Conservation (phyloP, 2,113 vertebrate genomes). For the Ursus arctos region DNA sequence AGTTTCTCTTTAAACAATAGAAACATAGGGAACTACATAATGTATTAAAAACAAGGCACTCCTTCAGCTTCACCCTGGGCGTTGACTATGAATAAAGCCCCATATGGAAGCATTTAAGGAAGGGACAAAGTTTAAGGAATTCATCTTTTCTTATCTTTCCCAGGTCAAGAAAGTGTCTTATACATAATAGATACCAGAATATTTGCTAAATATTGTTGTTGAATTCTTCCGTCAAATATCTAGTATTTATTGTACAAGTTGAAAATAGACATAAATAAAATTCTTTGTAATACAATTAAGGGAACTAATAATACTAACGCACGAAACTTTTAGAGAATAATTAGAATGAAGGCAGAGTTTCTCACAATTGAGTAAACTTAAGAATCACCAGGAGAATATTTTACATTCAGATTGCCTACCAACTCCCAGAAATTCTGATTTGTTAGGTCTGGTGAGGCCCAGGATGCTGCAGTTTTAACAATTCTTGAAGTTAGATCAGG, state of each 20-base stretch:
- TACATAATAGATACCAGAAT: not conserved
- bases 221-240: not conserved
- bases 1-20: not conserved
- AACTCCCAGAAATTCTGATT: not conserved
- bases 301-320: not conserved
- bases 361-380: not conserved
- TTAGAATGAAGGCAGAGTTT: not conserved
- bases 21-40: not conserved
- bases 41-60: not conserved
- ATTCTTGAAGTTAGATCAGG: not conserved
- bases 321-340: conserved; percentile 24
- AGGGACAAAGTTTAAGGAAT: not conserved
- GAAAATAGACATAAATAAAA: conserved; percentile 45
- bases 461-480: not conserved
- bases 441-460: not conserved
- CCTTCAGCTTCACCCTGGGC: not conserved
- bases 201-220: conserved; percentile 2
- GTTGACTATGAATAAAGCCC: not conserved
- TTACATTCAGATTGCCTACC: conserved; percentile 29
- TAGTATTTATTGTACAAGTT: not conserved
- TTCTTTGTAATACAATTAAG: not conserved
- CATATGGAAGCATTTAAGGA: not conserved
- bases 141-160: conserved; percentile 26
- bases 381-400: not conserved
- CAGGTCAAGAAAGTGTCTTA: not conserved